Evolutionary conservation across 2,797 vertebrate species (phyloP), one percentile per base, ranked within the genome.

Genomic region (Channa striata): DNA sequence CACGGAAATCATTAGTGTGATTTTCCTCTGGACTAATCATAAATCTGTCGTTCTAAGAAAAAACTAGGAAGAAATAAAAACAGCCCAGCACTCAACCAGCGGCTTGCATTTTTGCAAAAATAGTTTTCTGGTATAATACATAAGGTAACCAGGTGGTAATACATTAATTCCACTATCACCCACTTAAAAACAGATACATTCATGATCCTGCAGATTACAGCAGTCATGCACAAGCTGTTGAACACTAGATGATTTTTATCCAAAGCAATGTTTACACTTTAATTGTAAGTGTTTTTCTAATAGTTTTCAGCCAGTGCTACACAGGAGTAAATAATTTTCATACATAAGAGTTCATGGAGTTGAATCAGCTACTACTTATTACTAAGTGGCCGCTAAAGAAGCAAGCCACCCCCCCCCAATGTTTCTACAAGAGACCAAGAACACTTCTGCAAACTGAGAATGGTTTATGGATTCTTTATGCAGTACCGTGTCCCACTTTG

Each of bases 401-500:
- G 21, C n/a, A 13, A 17, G 2, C 65, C 44, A 19, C 13, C 2
- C 25, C 11, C 23, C n/a, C n/a, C n/a, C n/a, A n/a, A n/a, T 11
- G 1, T 19, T 39, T 57, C 19, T 14, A 14, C 20, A 67, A 23
- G 52, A 36, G 11, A 53, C 51, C 11, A 21, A 13, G 48, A 52
- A 20, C 1, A 4, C 1, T 20, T 39, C 13, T 11, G 8, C 59
- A 2, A 33, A 16, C 9, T 57, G 39, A 33, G 14, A 40, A 19
- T 44, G 33, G 17, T 62, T 43, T n/a, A 34, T 60, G 16, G 30
- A 9, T 68, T 47, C 49, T 60, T 25, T 49, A 30, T 23, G 21
- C n/a, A 42, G 36, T 19, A 37, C 11, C 30, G 4, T 72, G 72
- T 37, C 64, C 60, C 59, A 79, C 70, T 81, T 64, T 43, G 21